Base-by-base conservation (phyloP, 2,888 invertebrate species). In the Agonopterix arenella region DNA sequence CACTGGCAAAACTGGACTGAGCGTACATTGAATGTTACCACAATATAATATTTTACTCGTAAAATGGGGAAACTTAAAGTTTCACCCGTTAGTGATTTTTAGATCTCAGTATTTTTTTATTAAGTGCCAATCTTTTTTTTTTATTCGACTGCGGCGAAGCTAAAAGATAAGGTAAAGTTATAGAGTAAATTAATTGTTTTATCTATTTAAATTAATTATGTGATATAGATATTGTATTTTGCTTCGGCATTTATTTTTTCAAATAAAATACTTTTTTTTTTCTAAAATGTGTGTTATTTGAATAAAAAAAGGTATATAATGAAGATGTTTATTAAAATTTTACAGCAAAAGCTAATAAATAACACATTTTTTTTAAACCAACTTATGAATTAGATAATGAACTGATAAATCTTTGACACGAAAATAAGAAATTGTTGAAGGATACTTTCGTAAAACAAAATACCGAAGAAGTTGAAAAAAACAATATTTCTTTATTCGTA, bases 181-280 rank as follows among this genome's bases (percentile, higher is more conserved):
- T 60, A 60, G 16, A 45, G 47, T 9, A 11, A 43, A 43, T 11
- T n/a, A 42, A 42, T 11, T 42, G 8, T 52, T 54, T 61, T 60
- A 54, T 58, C 54, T 45, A 8, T 46, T 36, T 10, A 42, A 40
- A 36, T 13, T 47, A 11, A 18, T 48, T 50, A 43, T 58, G 46
- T 57, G 50, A 51, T 61, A 54, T 57, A 16, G 8, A 57, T 61
- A 54, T 54, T 51, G n/a, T 56, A 54, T 57, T 56, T 49, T 54
- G 56, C 54, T 58, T 60, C 45, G 44, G 47, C 55, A 50, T 58
- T 63, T 64, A 57, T 64, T 64, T 65, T 66, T 61, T 45, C 44
- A 57, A 75, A 71, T 71, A 73, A 72, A 71, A 62, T 50, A 50
- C 62, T 61, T 61, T 64, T 66, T 63, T 56, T 36, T 40, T 45